phyloP scores from a whole-genome alignment of 2,113 vertebrate species.

The Phodopus roborovskii region DNA sequence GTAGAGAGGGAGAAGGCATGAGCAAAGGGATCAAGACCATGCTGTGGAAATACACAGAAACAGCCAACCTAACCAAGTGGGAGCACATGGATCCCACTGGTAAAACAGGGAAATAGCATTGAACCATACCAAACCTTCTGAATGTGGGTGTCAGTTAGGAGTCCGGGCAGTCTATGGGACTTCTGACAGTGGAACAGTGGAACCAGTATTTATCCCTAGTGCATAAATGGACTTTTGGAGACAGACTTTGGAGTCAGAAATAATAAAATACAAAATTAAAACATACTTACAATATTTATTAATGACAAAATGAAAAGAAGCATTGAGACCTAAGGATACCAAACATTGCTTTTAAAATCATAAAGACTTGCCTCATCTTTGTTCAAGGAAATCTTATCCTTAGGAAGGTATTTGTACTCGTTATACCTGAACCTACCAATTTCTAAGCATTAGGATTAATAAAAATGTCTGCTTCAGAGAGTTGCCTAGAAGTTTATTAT shows the following conservation, averaged over 20 bases:
- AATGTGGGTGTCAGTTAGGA: no score
- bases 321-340: neutral
- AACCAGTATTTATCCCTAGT: no score
- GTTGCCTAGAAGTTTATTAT: neutral
- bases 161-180: no score
- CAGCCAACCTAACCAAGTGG: no score
- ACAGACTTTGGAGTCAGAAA: neutral
- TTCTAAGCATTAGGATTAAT: neutral
- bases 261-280: neutral
- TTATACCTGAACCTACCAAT: neutral
- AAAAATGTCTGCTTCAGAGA: neutral
- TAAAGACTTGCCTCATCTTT: neutral
- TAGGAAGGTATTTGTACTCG: neutral
- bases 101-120: no score
- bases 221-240: no score
- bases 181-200: no score
- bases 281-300: neutral
- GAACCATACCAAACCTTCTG: no score
- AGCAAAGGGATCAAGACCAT: no score
- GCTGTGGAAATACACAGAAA: no score
- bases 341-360: neutral
- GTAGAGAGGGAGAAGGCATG: no score
- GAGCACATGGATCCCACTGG: no score
- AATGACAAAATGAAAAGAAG: neutral
- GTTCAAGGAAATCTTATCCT: neutral